Base-by-base conservation (phyloP, 2,888 invertebrate species). In the Eupithecia dodoneata region DNA sequence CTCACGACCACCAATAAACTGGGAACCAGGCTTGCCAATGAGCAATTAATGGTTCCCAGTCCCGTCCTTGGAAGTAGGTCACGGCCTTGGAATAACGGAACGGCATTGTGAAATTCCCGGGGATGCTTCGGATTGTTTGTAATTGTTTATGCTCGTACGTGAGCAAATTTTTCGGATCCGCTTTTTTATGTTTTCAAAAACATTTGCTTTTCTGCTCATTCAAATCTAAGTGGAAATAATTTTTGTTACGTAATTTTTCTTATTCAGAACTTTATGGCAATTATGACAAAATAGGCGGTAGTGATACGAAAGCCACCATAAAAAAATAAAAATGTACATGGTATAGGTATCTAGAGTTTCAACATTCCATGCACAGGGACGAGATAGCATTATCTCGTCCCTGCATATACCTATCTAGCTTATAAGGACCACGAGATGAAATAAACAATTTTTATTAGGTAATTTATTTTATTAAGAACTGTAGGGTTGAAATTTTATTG, bases 21-120 rank as follows among this genome's bases (percentile, higher is more conserved):
- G 67, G 44, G 70, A 69, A 12, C 45, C 47, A 47, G 70, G 45
- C 71, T 78, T 73, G 49, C 76, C 73, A 55, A 70, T 69, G 65
- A 72, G 55, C 76, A 78, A 76, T 76, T 76, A 78, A 74, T 67
- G 52, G 76, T 44, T 71, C 47, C 67, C 71, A 76, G 80, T 78
- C 69, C 80, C 78, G 77, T 76, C 80, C 80, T 81, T 77, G 76
- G 67, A 81, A 80, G 65, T 74, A 74, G 81, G 82, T 79, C 81
- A 82, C 78, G 80, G 80, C 75, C 75, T 70, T 47, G 71, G 66
- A 55, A 45, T 18, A 59, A n/a, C 76, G 77, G 81, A 79, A 69
- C 71, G 63, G 47, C 74, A 78, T 76, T 73, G 59, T 72, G 67
- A 74, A 72, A 71, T 78, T 74, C 70, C 69, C 76, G 70, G 74